These are phyloP conservation scores for Anaspis maculata DNA, from an alignment of 2,888 invertebrate species.

Conservation along the genomic window DNA sequence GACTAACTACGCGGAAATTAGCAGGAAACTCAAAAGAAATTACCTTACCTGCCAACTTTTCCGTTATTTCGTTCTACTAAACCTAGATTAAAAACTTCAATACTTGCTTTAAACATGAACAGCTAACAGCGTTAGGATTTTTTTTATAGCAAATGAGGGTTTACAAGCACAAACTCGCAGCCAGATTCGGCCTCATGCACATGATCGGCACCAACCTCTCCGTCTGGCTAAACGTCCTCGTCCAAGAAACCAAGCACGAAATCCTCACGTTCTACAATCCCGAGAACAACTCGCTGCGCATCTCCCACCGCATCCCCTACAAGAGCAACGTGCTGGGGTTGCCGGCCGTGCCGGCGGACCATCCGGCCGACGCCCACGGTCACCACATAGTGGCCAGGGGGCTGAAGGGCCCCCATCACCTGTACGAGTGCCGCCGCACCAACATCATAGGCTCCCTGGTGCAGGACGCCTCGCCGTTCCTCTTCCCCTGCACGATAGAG, in stretches of 20 bases:
- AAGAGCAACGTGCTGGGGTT: constrained; percentile 34
- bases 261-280: constrained; percentile 86
- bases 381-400: constrained; percentile 69
- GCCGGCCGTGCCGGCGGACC: constrained; percentile 31
- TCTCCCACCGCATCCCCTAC: constrained; percentile 69
- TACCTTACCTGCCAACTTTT: no score
- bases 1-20: no score
- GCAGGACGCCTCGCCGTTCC: constrained; percentile 47
- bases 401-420: constrained; percentile 76
- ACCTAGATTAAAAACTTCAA: no score
- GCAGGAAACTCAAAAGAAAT: no score
- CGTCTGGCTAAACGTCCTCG: constrained; percentile 91
- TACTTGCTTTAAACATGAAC: no score
- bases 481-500: constrained; percentile 92
- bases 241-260: constrained; percentile 93
- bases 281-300: constrained; percentile 72
- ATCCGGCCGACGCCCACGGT: constrained; percentile 35
- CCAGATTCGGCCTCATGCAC: constrained; percentile 95
- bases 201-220: constrained; percentile 97
- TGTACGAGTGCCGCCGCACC: constrained; percentile 80
- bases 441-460: constrained; percentile 78
- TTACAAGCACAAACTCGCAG: constrained; percentile 78
- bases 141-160: constrained; percentile 76
- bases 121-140: no score
- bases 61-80: no score